Evolutionary conservation across 2,113 vertebrate genomes (phyloP).

Genomic region (Cyphomyrus discorhynchus): DNA sequence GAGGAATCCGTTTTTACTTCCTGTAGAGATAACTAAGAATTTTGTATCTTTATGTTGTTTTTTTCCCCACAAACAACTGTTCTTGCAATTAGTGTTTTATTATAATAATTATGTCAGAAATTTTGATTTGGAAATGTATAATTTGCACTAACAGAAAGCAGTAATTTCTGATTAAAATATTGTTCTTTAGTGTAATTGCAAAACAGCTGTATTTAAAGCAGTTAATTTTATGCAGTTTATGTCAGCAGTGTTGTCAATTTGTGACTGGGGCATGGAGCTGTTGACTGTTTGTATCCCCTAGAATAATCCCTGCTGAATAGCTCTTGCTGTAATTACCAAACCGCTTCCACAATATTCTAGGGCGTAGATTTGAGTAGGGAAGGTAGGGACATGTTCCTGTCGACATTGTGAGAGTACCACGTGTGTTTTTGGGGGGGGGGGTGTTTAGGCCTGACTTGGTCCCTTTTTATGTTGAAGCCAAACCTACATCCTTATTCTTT

Average conservation of each 20-base stretch:
- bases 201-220: neutral
- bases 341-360: neutral
- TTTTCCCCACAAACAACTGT: neutral
- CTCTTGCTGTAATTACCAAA: neutral
- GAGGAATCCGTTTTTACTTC: neutral
- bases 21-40: neutral
- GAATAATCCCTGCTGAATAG: neutral
- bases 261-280: neutral
- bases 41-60: neutral
- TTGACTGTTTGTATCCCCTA: neutral
- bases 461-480: neutral
- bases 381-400: neutral
- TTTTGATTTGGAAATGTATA: neutral
- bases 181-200: neutral
- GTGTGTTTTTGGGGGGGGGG: neutral
- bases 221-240: neutral
- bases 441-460: neutral
- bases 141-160: conserved; percentile 2
- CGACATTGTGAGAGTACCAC: neutral
- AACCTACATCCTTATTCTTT: neutral
- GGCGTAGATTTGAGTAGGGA: neutral
- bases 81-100: neutral
- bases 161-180: neutral
- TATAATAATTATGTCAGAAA: neutral
- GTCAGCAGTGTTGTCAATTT: neutral